Conservation (phyloP, 2,797 vertebrate genomes). For the Gallirallus australis region DNA sequence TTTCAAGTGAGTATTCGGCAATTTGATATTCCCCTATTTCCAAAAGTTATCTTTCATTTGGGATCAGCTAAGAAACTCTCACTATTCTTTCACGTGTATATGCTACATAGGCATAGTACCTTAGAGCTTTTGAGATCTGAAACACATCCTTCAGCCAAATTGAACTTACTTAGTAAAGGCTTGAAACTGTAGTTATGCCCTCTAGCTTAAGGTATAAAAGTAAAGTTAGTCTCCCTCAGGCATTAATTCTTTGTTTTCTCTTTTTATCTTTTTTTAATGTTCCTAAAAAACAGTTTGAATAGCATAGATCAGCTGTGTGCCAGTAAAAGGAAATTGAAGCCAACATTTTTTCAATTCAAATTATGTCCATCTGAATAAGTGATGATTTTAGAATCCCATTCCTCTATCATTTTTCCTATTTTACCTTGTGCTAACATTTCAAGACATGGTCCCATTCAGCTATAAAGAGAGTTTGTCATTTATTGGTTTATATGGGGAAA, state of each 20-base stretch:
- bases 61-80: neutral
- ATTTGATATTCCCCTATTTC: neutral
- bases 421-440: neutral
- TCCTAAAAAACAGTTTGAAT: neutral
- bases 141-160: neutral
- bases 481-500: neutral
- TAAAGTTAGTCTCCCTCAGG: neutral
- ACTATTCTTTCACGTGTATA: neutral
- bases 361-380: neutral
- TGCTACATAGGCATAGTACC: neutral
- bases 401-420: neutral
- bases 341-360: neutral
- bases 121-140: neutral
- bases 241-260: neutral
- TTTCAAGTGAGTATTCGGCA: neutral
- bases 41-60: neutral
- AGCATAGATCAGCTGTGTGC: neutral
- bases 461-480: neutral
- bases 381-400: neutral
- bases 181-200: neutral
- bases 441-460: neutral
- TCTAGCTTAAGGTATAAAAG: neutral
- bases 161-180: neutral
- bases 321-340: neutral
- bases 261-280: too few species aligned